phyloP scores from a whole-genome alignment of 2,888 invertebrate genomes.

The Charanyca ferruginea region DNA sequence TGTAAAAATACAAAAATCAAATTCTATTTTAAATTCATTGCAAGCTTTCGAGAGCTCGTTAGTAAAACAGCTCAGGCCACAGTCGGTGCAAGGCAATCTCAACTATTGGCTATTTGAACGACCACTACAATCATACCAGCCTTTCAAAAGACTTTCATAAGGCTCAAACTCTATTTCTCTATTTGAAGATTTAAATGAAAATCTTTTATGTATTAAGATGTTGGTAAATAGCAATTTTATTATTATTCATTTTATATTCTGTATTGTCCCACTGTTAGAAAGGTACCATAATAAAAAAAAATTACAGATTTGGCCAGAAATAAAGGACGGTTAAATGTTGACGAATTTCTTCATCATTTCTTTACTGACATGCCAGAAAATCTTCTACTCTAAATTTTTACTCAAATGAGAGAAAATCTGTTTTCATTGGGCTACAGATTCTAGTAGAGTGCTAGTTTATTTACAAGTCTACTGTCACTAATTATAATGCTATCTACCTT shows the following conservation, averaged over 20 bases:
- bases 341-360: too few species aligned
- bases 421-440: too few species aligned
- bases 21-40: constrained; percentile 33
- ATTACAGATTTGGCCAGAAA: too few species aligned
- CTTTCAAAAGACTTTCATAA: constrained; percentile 12
- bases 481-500: too few species aligned
- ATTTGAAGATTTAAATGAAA: constrained; percentile 21
- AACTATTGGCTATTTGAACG: constrained; percentile 42
- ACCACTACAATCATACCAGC: constrained; percentile 26
- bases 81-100: constrained; percentile 34
- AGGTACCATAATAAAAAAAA: too few species aligned
- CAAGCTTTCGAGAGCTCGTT: constrained; percentile 31
- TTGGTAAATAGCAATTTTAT: neutral
- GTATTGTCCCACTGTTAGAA: too few species aligned
- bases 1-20: constrained; percentile 7
- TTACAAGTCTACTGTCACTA: neutral
- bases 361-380: neutral
- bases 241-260: too few species aligned
- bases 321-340: too few species aligned
- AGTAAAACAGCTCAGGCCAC: constrained; percentile 33
- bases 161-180: constrained; percentile 21
- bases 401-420: neutral
- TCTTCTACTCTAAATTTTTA: neutral
- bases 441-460: neutral
- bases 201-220: neutral